These are phyloP conservation scores for Caenorhabditis becei DNA, from an alignment of 2,888 invertebrate genomes.

Conservation along the genomic window DNA sequence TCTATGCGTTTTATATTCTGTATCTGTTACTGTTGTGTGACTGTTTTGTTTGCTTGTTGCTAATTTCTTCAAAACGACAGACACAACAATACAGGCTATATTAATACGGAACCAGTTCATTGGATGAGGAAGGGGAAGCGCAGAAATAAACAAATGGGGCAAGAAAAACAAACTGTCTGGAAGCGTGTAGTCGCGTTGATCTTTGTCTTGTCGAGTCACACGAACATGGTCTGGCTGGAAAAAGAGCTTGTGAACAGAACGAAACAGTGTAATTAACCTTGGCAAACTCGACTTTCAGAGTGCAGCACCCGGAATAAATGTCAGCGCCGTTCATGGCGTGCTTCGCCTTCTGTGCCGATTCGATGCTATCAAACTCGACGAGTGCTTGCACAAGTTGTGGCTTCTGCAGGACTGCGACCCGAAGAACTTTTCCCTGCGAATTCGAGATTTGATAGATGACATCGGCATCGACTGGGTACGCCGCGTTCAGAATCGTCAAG, in stretches of 20 bases:
- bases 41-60: conserved; percentile 57
- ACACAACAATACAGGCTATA: conserved; percentile 43
- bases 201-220: conserved; percentile 75
- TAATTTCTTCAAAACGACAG: conserved; percentile 46
- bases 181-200: conserved; percentile 79
- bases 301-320: conserved; percentile 99
- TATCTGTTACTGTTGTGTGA: conserved; percentile 42
- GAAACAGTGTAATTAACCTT: conserved; percentile 91
- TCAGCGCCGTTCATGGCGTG: conserved; percentile 97
- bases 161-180: conserved; percentile 63
- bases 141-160: too few species aligned
- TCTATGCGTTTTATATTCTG: conserved; percentile 17
- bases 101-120: conserved; percentile 54
- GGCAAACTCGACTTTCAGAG: conserved; percentile 98
- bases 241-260: not conserved
- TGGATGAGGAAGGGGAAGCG: conserved; percentile 29
- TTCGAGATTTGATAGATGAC: conserved; percentile 96
- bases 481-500: conserved; percentile 97
- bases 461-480: conserved; percentile 96
- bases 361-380: conserved; percentile 90
- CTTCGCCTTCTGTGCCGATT: conserved; percentile 94
- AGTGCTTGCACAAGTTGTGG: conserved; percentile 72
- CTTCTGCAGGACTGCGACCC: conserved; percentile 89
- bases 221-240: conserved; percentile 78
- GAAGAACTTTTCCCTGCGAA: conserved; percentile 94